These are phyloP conservation scores for Poeciliopsis prolifica DNA, from an alignment of 2,113 vertebrate species.

Conservation along the genomic window DNA sequence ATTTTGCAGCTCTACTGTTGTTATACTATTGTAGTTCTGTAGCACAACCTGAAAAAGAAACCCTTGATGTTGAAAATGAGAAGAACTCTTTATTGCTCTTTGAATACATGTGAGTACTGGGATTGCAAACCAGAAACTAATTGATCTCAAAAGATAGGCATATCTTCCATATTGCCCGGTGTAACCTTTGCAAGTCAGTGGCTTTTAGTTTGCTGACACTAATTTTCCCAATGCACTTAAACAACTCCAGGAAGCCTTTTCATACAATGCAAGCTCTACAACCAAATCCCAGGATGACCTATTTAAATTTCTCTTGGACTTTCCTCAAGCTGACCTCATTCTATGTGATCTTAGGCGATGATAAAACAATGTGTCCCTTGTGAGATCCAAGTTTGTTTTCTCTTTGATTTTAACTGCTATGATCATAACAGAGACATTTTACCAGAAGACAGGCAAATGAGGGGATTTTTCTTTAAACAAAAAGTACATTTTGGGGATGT, in stretches of 20 bases:
- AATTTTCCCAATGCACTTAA: not conserved
- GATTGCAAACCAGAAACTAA: no score
- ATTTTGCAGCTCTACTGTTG: no score
- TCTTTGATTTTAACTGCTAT: not conserved
- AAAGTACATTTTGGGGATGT: slow-evolving; percentile 16
- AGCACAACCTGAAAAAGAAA: no score
- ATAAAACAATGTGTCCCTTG: slow-evolving; percentile 1
- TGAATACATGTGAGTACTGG: no score
- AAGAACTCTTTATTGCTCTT: no score
- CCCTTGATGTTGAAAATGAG: no score
- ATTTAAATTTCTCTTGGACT: not conserved
- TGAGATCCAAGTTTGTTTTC: not conserved
- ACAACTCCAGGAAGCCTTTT: not conserved
- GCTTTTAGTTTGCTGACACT: not conserved
- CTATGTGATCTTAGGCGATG: not conserved
- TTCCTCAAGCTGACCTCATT: not conserved
- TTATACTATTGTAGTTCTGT: no score
- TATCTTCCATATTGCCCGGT: not conserved
- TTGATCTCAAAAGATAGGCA: not conserved
- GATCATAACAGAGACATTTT: not conserved
- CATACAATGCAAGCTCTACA: not conserved
- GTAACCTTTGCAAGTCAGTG: not conserved
- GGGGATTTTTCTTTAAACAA: not conserved
- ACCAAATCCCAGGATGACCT: not conserved
- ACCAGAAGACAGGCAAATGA: not conserved